Percentiles rank a stretch among this genome's conserved stretches.
phyloP scores from a whole-genome alignment of 2,888 invertebrate genomes.

The Patella depressa region DNA sequence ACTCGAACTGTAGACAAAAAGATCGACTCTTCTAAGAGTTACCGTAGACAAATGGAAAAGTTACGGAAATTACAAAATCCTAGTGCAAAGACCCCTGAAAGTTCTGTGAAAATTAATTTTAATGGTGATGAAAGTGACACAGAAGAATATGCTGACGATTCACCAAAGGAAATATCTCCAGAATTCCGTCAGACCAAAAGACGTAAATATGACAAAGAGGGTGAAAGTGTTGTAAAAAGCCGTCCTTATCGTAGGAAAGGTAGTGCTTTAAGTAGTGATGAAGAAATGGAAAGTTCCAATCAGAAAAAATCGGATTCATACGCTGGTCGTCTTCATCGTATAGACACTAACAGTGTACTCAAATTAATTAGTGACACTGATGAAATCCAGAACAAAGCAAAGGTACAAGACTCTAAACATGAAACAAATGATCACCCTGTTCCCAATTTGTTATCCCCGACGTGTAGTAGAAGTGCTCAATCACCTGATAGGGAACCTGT shows the following conservation, averaged over 20 bases:
- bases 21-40: conserved; percentile 56
- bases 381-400: conserved; percentile 8
- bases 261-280: conserved; percentile 53
- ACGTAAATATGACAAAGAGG: conserved; percentile 45
- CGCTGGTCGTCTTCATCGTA: conserved; percentile 1
- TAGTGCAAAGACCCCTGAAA: conserved; percentile 15
- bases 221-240: conserved; percentile 39
- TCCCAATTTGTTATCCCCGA: too few relatives aligned
- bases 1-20: conserved; percentile 16
- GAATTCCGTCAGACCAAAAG: conserved; percentile 57
- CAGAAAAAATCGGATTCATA: conserved; percentile 15
- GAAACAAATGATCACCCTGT: conserved; percentile 8
- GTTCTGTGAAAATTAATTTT: conserved; percentile 24
- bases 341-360: background rate
- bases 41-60: conserved; percentile 64
- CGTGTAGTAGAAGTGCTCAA: conserved; percentile 50
- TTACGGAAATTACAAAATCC: conserved; percentile 41
- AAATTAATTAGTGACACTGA: background rate
- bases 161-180: conserved; percentile 54
- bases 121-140: conserved; percentile 48
- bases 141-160: conserved; percentile 46
- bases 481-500: conserved; percentile 58
- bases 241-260: conserved; percentile 51
- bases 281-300: conserved; percentile 40
- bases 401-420: conserved; percentile 4